Evolutionary conservation across 2,797 vertebrate species (phyloP), one percentile per base, ranked within the genome.

Genomic region (Cossypha heuglini): DNA sequence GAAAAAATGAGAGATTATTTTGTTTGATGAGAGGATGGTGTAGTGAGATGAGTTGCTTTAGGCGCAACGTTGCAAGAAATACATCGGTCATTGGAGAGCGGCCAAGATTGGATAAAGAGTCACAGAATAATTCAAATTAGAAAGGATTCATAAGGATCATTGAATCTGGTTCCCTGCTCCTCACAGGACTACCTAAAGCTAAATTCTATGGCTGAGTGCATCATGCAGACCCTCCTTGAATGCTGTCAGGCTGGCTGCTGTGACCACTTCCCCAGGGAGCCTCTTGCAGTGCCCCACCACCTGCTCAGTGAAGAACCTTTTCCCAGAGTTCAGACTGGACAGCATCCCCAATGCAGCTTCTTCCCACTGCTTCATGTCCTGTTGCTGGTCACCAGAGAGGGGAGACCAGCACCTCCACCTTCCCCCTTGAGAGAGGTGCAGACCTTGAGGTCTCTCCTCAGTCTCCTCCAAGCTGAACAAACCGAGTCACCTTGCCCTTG

Each of bases 1-100:
- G 73, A 89, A 90, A 52, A 77, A 87, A 73, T 5, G 52, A 63
- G 58, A 19, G 33, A 71, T 86, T 16, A 37, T 77, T 42, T 80
- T 51, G 7, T 76, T 93, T 83, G 68, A 42, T 77, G 78, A 67
- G 68, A 29, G n/a, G 25, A 63, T 85, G 78, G 40, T 71, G 67
- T 14, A n/a, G 38, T 35, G 77, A 16, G 1, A 20, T 35, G 40
- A n/a, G 33, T 66, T 9, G 2, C 51, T 94, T 78, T 49, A 64
- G 66, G 73, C 46, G 78, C 33, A n/a, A 1, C 16, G 46, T 64
- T 64, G 43, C 46, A 58, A 81, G 83, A 86, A 83, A 52, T 46
- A 62, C 10, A 1, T 72, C 0, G 11, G 78, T 84, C 61, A 26
- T 5, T 74, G 79, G 76, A 86, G 68, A 71, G 49, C 0, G 0